Evolutionary conservation across 2,888 invertebrate genomes (phyloP).

Genomic region (Athetis lepigone): DNA sequence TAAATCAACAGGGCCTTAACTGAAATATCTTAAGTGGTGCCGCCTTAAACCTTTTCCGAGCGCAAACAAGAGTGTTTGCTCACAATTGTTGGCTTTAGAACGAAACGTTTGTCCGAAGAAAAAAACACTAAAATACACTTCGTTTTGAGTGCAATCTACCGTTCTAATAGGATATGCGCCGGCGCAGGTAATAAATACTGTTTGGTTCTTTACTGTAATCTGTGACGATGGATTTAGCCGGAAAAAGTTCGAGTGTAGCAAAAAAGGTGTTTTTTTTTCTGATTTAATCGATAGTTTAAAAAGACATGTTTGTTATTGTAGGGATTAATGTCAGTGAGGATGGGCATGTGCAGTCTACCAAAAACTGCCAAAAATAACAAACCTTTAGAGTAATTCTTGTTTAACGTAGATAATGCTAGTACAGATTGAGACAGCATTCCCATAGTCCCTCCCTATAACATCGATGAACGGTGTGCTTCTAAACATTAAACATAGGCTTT

Average conservation of each 20-base stretch:
- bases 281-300: constrained; percentile 10
- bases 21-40: constrained; percentile 71
- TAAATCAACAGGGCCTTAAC: constrained; percentile 66
- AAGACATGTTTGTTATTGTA: constrained; percentile 38
- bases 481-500: no score
- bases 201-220: constrained; percentile 73
- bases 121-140: constrained; percentile 59
- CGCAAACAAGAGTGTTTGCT: constrained; percentile 79
- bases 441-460: no score
- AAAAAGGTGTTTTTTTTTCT: constrained; percentile 31
- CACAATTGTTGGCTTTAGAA: constrained; percentile 78
- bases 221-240: constrained; percentile 50
- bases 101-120: constrained; percentile 69
- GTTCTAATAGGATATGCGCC: constrained; percentile 78
- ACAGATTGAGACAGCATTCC: no score
- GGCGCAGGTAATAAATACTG: constrained; percentile 56
- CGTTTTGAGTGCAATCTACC: constrained; percentile 77
- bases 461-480: no score
- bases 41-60: constrained; percentile 77
- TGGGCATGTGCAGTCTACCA: neutral
- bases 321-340: constrained; percentile 33
- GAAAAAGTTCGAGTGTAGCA: constrained; percentile 34
- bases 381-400: neutral
- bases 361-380: constrained; percentile 21
- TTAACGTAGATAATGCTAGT: neutral